Percentiles rank a stretch among this genome's conserved stretches.
Evolutionary conservation across 2,113 vertebrate genomes (phyloP).

Genomic region (Ivindomyrus marchei): DNA sequence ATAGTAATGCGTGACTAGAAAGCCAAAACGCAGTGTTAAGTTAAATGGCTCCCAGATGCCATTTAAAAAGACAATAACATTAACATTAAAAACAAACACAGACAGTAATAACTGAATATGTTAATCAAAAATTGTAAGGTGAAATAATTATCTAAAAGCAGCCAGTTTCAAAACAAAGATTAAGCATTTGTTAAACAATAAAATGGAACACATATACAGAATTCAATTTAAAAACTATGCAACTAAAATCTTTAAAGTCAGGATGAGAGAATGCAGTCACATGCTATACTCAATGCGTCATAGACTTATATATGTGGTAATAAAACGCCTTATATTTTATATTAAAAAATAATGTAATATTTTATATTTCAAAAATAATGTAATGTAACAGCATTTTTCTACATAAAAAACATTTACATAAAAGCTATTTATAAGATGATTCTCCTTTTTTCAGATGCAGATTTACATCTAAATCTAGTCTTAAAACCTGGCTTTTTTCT

Average conservation of each 20-base stretch:
- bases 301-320: background rate
- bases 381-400: background rate
- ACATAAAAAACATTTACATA: no score
- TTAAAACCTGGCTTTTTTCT: background rate
- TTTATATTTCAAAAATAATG: background rate
- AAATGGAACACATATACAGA: background rate
- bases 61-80: background rate
- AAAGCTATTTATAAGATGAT: background rate
- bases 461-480: background rate
- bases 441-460: background rate
- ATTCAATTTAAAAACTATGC: background rate
- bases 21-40: background rate
- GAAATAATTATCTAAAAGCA: background rate
- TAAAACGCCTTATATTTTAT: background rate
- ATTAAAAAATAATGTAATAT: background rate
- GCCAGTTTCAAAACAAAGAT: background rate
- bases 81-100: background rate
- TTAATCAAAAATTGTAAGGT: background rate
- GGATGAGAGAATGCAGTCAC: background rate
- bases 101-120: background rate
- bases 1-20: background rate
- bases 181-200: background rate
- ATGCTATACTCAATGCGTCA: background rate
- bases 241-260: background rate
- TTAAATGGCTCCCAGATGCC: background rate